Evolutionary conservation across 2,797 vertebrate genomes (phyloP), one percentile per base, ranked within the genome.

Genomic region (Odontamblyopus lacepedii): DNA sequence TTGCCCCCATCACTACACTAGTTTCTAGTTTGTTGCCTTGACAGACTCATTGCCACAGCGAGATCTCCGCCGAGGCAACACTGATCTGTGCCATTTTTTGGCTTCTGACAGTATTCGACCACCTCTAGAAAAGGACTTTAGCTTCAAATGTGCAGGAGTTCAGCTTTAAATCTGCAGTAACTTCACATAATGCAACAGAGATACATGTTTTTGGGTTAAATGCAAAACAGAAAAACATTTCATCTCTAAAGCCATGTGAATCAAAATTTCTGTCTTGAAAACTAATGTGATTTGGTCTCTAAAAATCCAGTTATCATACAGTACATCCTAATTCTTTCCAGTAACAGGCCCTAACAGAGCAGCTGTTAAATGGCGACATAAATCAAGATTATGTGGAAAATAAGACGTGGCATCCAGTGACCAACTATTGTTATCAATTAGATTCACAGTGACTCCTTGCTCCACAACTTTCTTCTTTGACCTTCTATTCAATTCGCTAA

Each of bases 331-430:
- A 64, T 13, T 77, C 57, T 38, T 65, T 48, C 38, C 55, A 61
- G 32, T 60, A 82, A 68, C 63, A 60, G 15, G 35, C 38, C 6
- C 26, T 55, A 72, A 77, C 80, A 65, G 74, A 23, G 19, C 2
- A 32, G 63, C 67, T 63, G 18, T 61, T 57, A 73, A 74, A n/a
- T 57, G 19, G 3, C 41, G 0, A 62, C 60, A 79, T 71, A 70
- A 85, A 82, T 83, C 72, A 72, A 64, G 65, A 64, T 75, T 71
- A 83, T 76, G 76, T 66, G 74, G 75, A 74, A 81, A 82, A 76
- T n/a, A 72, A 78, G 72, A 38, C 1, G 32, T 1, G 59, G 19
- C 13, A 67, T 55, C 48, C 67, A 72, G 13, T 73, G 73, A 73
- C 66, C 0, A 18, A 57, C 74, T 77, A 72, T 32, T 80, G 66